phyloP scores from a whole-genome alignment of 2,888 invertebrate genomes.

The Zaprionus bogoriensis region DNA sequence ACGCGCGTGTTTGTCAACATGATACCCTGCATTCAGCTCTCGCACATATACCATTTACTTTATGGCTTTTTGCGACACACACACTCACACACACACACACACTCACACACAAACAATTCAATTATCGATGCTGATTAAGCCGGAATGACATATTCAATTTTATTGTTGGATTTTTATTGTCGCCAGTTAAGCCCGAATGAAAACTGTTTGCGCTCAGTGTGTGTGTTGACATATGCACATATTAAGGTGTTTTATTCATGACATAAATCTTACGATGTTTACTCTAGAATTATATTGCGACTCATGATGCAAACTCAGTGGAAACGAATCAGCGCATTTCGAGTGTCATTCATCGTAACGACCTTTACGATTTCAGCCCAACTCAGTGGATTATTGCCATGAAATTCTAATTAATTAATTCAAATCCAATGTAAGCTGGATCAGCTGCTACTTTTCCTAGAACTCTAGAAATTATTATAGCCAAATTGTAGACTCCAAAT shows the following conservation, averaged over 20 bases:
- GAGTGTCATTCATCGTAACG: background rate
- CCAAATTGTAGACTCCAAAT: too few relatives aligned
- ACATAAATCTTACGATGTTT: background rate
- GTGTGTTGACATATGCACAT: conserved; percentile 5
- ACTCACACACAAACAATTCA: conserved; percentile 2
- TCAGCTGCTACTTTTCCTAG: too few relatives aligned
- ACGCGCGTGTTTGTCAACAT: conserved; percentile 28
- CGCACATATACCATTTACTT: background rate
- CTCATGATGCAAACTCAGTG: too few relatives aligned
- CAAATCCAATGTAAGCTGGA: too few relatives aligned
- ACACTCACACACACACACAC: background rate
- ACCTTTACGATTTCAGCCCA: too few relatives aligned
- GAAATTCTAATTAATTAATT: too few relatives aligned
- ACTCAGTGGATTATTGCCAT: too few relatives aligned
- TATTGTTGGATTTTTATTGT: conserved; percentile 12
- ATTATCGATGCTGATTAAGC: conserved; percentile 23
- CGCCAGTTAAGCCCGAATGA: conserved; percentile 15
- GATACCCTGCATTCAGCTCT: conserved; percentile 24
- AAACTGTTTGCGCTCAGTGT: conserved; percentile 4
- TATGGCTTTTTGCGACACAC: background rate
- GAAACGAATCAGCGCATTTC: too few relatives aligned
- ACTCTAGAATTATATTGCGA: background rate
- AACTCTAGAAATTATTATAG: too few relatives aligned
- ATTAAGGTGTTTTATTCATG: conserved; percentile 6
- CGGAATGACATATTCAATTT: conserved; percentile 10